Conservation (phyloP, 1,140 invertebrate species). For the Himalopsyche phryganea region DNA sequence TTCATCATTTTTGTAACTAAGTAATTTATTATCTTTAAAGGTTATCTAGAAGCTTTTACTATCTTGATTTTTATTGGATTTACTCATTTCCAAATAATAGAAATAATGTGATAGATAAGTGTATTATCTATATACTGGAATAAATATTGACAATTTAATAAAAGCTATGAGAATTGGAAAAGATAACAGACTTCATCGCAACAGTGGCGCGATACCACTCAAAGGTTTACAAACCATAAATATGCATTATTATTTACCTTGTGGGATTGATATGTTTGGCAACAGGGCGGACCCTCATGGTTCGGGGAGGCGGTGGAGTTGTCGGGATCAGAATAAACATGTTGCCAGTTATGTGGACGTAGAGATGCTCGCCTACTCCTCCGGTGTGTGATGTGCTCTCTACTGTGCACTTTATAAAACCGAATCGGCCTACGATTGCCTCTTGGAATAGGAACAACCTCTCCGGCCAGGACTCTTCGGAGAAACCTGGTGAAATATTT, state of each 20-base stretch:
- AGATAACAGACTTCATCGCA: no score
- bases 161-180: no score
- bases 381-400: slow-evolving; percentile 54
- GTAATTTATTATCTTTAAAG: no score
- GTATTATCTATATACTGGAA: no score
- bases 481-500: slow-evolving; percentile 78
- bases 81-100: no score
- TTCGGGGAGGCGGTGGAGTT: slow-evolving; percentile 46
- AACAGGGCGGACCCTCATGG: slow-evolving; percentile 39
- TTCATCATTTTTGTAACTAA: no score
- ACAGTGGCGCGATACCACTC: no score
- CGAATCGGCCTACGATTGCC: slow-evolving; percentile 75
- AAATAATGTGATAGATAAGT: no score
- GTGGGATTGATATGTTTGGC: slow-evolving; percentile 46
- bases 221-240: no score
- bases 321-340: slow-evolving; percentile 87
- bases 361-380: slow-evolving; percentile 57
- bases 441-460: slow-evolving; percentile 82
- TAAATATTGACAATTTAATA: no score
- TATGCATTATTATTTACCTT: slow-evolving; percentile 41
- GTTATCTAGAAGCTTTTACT: no score
- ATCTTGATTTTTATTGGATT: no score
- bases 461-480: slow-evolving; percentile 69
- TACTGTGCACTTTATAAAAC: slow-evolving; percentile 76
- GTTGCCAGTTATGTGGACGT: slow-evolving; percentile 90